Evolutionary conservation across 2,888 invertebrate genomes (phyloP), one percentile per base, ranked within the genome.

Genomic region (Mythimna loreyi): DNA sequence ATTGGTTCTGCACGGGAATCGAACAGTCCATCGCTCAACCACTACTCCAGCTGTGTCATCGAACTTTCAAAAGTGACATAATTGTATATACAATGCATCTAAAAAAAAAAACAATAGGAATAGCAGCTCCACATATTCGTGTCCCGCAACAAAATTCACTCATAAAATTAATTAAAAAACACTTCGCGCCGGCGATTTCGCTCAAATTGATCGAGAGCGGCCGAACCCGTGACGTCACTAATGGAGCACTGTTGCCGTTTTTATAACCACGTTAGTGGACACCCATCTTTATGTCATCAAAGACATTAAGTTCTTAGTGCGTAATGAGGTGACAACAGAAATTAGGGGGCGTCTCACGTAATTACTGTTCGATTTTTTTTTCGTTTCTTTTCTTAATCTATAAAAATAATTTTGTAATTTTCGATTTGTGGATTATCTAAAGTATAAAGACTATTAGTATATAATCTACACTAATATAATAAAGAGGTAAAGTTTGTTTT

Each of bases 141-240:
- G 88, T 90, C 73, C 89, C 40, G 68, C 85, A 76, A 85, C 89
- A 73, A 91, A 90, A 93, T 90, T 93, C 93, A 92, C 92, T 93
- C 94, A 95, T 94, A 94, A 95, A 94, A 95, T 94, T 95, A 95
- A 95, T 95, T 95, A 95, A 95, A 94, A 95, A 95, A 94, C 95
- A 94, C 95, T 95, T 94, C 94, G 92, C 92, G 92, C 91, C 87
- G 91, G 92, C 90, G 95, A 94, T 94, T 94, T 91, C 89, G 89
- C 87, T 90, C 94, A 95, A 95, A 95, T 95, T 95, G 94, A 95
- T 92, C 91, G 94, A 92, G 94, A 93, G 93, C 90, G 89, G 89
- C 59, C 77, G 72, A 72, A 76, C 82, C 87, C 81, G 88, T 91
- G 93, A 92, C 91, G 89, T 91, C 93, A 91, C 93, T 95, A 96